These are phyloP conservation scores for Heliothis subflexa DNA, from an alignment of 1,140 invertebrate genomes.

Conservation along the genomic window DNA sequence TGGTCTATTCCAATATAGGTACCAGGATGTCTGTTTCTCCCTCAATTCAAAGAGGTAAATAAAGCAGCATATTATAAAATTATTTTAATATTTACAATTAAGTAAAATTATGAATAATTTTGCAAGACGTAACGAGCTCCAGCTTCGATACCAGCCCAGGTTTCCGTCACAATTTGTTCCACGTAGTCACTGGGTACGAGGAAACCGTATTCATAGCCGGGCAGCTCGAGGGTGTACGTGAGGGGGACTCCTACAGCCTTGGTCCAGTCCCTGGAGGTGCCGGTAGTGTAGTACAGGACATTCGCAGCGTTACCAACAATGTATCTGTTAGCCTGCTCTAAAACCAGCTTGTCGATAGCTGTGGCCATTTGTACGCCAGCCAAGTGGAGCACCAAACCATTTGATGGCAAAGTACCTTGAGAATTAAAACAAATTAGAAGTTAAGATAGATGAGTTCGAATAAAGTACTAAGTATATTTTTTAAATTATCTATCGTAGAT, in stretches of 20 bases:
- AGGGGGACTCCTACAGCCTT: slow-evolving; percentile 88
- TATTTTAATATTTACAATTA: slow-evolving; percentile 29
- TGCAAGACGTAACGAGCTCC: slow-evolving; percentile 69
- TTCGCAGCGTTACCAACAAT: slow-evolving; percentile 88
- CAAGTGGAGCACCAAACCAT: slow-evolving; percentile 68
- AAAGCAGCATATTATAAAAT: neutral
- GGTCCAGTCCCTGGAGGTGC: slow-evolving; percentile 89
- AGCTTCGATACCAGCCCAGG: slow-evolving; percentile 89
- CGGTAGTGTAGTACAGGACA: slow-evolving; percentile 85
- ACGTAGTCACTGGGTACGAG: slow-evolving; percentile 89
- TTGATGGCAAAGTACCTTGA: slow-evolving; percentile 74
- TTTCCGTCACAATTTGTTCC: slow-evolving; percentile 88
- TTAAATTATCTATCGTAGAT: no score
- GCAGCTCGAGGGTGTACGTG: slow-evolving; percentile 90
- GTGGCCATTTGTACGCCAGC: slow-evolving; percentile 74
- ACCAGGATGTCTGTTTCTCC: neutral
- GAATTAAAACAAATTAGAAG: no score
- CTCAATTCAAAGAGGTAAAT: neutral
- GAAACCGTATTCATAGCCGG: slow-evolving; percentile 87
- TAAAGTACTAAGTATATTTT: no score
- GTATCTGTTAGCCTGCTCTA: slow-evolving; percentile 80
- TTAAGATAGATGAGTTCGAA: neutral
- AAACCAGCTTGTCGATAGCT: slow-evolving; percentile 80
- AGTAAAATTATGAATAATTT: slow-evolving; percentile 43
- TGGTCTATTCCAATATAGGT: neutral